phyloP scores from a whole-genome alignment of 2,888 invertebrate species.

The Kuschelorhynchus macadamiae region DNA sequence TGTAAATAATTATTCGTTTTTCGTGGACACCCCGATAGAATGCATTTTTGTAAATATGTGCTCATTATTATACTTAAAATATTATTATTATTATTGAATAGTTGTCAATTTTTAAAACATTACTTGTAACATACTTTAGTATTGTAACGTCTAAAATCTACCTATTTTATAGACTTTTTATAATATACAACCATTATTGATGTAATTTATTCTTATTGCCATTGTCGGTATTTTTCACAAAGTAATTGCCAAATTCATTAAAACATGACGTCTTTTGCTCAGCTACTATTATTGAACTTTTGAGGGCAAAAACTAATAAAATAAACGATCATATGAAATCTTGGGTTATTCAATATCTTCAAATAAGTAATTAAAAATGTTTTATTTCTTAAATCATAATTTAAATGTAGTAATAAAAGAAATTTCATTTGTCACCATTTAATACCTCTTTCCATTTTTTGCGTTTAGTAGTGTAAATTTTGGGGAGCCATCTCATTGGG shows the following conservation, averaged over 20 bases:
- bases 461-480: too few species aligned
- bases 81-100: conserved; percentile 33
- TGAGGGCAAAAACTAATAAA: too few species aligned
- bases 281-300: too few species aligned
- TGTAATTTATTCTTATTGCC: conserved; percentile 35
- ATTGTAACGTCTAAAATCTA: conserved; percentile 32
- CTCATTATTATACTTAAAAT: conserved; percentile 44
- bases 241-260: conserved; percentile 25
- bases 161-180: conserved; percentile 43
- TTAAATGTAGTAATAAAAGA: too few species aligned
- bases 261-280: too few species aligned
- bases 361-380: too few species aligned
- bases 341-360: too few species aligned
- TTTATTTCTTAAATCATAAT: too few species aligned
- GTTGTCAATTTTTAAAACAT: conserved; percentile 39
- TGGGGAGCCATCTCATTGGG: too few species aligned
- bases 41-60: conserved; percentile 38
- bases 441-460: too few species aligned
- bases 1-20: conserved; percentile 3
- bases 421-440: too few species aligned
- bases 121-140: conserved; percentile 71
- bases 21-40: conserved; percentile 11
- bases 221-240: conserved; percentile 16
- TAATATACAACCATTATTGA: conserved; percentile 32
- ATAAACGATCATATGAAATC: too few species aligned